phyloP scores from a whole-genome alignment of 2,113 vertebrate species.

The Climacteris rufus region DNA sequence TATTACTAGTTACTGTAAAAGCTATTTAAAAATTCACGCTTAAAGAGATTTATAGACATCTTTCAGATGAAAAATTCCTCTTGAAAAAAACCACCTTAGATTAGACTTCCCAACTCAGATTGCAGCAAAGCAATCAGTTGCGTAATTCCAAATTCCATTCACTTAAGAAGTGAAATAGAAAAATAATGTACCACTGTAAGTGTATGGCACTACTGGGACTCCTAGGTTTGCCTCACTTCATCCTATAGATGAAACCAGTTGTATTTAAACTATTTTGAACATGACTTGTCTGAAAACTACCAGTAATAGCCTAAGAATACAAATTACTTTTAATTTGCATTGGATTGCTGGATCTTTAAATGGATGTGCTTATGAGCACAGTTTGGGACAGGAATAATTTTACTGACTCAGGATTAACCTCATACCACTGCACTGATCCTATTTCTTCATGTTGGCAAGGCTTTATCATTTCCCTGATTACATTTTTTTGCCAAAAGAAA shows the following conservation, averaged over 20 bases:
- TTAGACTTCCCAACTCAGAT: background rate
- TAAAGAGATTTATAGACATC: background rate
- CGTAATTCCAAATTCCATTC: background rate
- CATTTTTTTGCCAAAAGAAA: conserved; percentile 7
- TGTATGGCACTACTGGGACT: background rate
- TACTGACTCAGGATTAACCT: conserved; percentile 1
- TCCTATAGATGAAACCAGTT: background rate
- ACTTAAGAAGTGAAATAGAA: background rate
- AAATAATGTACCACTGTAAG: background rate
- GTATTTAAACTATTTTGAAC: background rate
- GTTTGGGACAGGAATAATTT: background rate
- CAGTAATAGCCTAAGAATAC: background rate
- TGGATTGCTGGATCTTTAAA: background rate
- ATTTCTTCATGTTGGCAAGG: conserved; percentile 18
- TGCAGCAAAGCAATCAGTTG: background rate
- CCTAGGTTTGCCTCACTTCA: background rate
- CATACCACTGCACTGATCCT: background rate
- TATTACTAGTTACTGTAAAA: background rate
- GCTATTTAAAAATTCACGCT: background rate
- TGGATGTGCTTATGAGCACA: background rate
- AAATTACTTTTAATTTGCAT: background rate
- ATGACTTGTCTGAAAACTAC: background rate
- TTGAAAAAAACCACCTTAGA: background rate
- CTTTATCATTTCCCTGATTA: background rate
- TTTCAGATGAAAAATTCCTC: background rate